Evolutionary conservation across 2,797 vertebrate species (phyloP).

Genomic region (Bradypodion ventrale): DNA sequence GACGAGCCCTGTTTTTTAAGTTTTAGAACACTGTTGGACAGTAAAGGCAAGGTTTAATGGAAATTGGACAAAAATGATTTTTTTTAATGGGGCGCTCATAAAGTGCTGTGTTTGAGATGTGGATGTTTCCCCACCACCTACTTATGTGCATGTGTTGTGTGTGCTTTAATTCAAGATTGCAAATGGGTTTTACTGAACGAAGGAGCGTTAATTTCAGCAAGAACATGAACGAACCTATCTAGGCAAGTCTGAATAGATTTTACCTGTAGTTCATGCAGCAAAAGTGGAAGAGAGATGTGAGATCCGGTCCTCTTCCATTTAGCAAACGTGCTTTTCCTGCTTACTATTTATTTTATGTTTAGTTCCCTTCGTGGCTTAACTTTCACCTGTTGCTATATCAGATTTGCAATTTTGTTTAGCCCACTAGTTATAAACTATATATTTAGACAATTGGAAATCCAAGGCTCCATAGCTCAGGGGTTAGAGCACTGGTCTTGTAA

Average conservation of each 20-base stretch:
- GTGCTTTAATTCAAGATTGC: neutral
- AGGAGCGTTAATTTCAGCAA: no score
- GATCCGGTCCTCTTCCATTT: no score
- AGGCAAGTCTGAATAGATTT: no score
- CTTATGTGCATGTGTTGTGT: no score
- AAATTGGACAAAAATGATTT: no score
- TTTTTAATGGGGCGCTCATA: neutral
- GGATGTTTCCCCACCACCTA: neutral
- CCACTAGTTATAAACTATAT: neutral
- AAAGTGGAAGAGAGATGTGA: no score
- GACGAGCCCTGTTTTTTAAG: slow-evolving; percentile 70
- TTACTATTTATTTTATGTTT: neutral
- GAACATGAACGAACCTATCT: no score
- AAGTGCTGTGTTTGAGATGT: neutral
- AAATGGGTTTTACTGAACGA: neutral
- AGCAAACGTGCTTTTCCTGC: no score
- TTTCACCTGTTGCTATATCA: neutral
- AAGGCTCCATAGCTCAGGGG: slow-evolving; percentile 41
- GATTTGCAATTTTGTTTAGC: no score
- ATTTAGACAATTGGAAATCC: accelerated
- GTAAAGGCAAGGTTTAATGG: no score
- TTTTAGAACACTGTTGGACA: no score
- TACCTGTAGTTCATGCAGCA: no score
- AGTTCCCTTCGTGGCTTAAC: neutral
- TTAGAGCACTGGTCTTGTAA: slow-evolving; percentile 60